These are phyloP conservation scores for Aphelenchoides fujianensis DNA, from an alignment of 1,140 invertebrate genomes.

Conservation along the genomic window DNA sequence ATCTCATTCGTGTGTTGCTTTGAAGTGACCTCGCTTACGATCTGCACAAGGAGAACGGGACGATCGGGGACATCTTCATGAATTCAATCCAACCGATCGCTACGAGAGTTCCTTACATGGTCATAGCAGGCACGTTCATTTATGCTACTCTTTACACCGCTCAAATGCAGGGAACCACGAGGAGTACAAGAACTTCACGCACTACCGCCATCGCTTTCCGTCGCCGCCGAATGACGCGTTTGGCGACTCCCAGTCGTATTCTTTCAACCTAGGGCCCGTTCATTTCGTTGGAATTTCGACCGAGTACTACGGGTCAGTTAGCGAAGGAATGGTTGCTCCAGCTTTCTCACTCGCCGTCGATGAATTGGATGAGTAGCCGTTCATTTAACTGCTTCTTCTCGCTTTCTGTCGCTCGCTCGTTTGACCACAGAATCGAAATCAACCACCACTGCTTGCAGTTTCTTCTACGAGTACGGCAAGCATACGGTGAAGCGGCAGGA, in stretches of 20 bases:
- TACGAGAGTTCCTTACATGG: conserved; percentile 62
- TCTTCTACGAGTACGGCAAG: conserved; percentile 73
- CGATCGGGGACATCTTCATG: conserved; percentile 63
- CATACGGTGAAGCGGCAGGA: conserved; percentile 80
- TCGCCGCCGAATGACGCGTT: conserved; percentile 60
- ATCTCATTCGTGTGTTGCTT: too few species aligned
- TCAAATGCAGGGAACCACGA: conserved; percentile 65
- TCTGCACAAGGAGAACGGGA: conserved; percentile 57
- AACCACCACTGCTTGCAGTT: too few species aligned
- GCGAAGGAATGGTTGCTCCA: too few species aligned
- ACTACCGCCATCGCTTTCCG: conserved; percentile 62
- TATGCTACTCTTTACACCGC: too few species aligned
- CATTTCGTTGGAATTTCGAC: conserved; percentile 84
- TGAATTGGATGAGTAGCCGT: too few species aligned
- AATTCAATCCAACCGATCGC: conserved; percentile 61
- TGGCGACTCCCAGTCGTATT: conserved; percentile 64
- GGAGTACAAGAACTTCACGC: conserved; percentile 55
- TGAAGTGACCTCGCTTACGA: conserved; percentile 39
- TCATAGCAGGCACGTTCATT: too few species aligned
- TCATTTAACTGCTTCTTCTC: too few species aligned
- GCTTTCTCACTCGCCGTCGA: too few species aligned
- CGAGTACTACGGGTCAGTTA: conserved; percentile 91
- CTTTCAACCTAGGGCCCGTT: conserved; percentile 77
- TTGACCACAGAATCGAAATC: too few species aligned
- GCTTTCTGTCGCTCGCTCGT: too few species aligned